These are phyloP conservation scores for Argyra leucocephala DNA, from an alignment of 2,888 invertebrate species.

Conservation along the genomic window DNA sequence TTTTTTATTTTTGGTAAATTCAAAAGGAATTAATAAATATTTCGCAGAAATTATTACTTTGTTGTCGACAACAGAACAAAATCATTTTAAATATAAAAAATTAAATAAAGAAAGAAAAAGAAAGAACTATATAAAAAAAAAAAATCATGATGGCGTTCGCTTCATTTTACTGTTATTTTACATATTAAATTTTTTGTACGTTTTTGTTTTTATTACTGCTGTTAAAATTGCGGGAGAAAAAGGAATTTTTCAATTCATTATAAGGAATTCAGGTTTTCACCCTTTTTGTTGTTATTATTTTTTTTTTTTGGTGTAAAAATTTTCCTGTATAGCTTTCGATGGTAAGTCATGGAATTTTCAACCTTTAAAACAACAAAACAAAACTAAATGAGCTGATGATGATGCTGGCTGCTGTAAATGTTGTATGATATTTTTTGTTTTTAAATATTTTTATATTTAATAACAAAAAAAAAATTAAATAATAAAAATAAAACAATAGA, in stretches of 20 bases:
- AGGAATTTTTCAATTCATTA: not conserved
- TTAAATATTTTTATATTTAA: not conserved
- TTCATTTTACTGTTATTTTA: too few species aligned
- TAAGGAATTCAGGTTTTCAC: not conserved
- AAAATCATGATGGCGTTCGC: too few species aligned
- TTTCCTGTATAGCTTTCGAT: not conserved
- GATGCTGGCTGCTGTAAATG: not conserved
- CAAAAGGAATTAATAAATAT: too few species aligned
- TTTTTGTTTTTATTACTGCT: too few species aligned
- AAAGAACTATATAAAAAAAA: too few species aligned
- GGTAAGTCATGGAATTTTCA: not conserved
- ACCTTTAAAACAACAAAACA: not conserved
- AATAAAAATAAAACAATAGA: conserved; percentile 1
- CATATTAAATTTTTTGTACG: too few species aligned
- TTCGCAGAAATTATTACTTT: too few species aligned
- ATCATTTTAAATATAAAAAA: too few species aligned
- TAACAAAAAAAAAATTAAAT: not conserved
- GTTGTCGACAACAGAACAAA: too few species aligned
- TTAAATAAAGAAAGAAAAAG: too few species aligned
- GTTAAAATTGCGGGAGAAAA: not conserved
- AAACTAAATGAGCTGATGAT: too few species aligned
- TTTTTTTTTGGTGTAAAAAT: not conserved
- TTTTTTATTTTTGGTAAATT: too few species aligned
- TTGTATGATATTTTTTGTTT: not conserved
- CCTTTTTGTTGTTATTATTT: not conserved